Evolutionary conservation across 2,113 vertebrate species (phyloP), one percentile per base, ranked within the genome.

Genomic region (Ciconia boyciana): DNA sequence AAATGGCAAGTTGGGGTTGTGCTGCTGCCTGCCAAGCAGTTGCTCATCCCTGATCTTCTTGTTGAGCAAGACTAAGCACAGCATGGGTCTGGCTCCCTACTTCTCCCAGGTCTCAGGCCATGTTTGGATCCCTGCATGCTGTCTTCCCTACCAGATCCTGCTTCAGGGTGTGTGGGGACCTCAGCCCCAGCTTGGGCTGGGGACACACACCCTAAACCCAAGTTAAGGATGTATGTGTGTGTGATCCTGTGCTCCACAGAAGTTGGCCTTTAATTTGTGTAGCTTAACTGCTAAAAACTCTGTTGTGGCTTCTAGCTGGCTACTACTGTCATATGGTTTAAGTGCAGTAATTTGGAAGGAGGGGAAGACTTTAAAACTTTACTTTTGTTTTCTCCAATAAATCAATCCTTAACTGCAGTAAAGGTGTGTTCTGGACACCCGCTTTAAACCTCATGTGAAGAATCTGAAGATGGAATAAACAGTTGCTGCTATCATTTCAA

Each of bases 51-150:
- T 71, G 8, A 39, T 69, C 10, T 11, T 79, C 57, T 61, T 61
- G 21, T 49, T 62, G 43, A 52, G 54, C 49, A 69, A 54, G 69
- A 81, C 64, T 54, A 62, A 85, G 19, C 21, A 29, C 15, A 11
- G 3, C 4, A 5, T 48, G 46, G 49, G 5, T 89, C 55, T 3
- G 3, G 18, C 55, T 82, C 14, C 9, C 10, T 74, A 1, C 22
- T 77, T 72, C 32, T 39, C 36, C 26, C 6, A 41, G 44, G 18
- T 39, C n/a, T 76, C 24, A 39, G 31, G 39, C 39, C 43, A 10
- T 2, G 2, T 34, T 3, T 36, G 44, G 46, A 68, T 41, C 17
- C 16, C 46, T 69, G 29, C 22, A 43, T 0, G 1, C 15, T 39
- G 0, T 26, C 13, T 43, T 87, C 13, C 24, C 32, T 24, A 65